A percentile compares a stretch with the other conserved stretches of the same genome.
Conservation (phyloP, 2,888 invertebrate species). For the Syrphus vitripennis region DNA sequence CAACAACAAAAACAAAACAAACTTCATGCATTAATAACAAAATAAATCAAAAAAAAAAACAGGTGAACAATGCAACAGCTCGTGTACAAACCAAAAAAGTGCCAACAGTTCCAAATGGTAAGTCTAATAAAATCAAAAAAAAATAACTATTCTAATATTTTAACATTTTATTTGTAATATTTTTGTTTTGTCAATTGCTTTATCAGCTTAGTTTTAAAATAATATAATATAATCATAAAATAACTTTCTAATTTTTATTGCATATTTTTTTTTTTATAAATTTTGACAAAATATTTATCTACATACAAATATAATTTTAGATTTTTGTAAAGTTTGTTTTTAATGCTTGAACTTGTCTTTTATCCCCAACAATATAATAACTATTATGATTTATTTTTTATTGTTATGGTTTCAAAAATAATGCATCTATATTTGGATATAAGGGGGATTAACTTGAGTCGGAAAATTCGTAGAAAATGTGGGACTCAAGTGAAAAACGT, state of each 20-base stretch:
- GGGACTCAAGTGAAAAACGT: too few relatives aligned
- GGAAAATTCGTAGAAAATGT: background rate
- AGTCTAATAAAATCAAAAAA: constrained; percentile 79
- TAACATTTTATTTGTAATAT: constrained; percentile 47
- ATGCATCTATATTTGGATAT: background rate
- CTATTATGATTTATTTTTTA: background rate
- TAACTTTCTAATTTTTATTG: background rate
- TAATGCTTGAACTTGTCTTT: constrained; percentile 44
- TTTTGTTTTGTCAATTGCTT: constrained; percentile 26
- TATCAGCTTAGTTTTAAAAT: constrained; percentile 15
- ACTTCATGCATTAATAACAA: background rate
- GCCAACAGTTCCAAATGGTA: constrained; percentile 94
- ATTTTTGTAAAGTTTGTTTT: constrained; percentile 8
- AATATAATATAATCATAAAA: background rate
- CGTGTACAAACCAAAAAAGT: constrained; percentile 98
- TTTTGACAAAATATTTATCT: background rate
- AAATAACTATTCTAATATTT: constrained; percentile 22
- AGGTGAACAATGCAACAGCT: constrained; percentile 99
- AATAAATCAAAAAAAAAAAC: constrained; percentile 77
- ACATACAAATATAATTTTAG: background rate
- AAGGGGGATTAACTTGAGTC: background rate
- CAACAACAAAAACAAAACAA: constrained; percentile 25
- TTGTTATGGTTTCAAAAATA: background rate
- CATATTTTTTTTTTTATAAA: constrained; percentile 24
- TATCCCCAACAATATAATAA: constrained; percentile 6